These are phyloP conservation scores for Melangyna quadrimaculata DNA, from an alignment of 2,888 invertebrate species.

Conservation along the genomic window DNA sequence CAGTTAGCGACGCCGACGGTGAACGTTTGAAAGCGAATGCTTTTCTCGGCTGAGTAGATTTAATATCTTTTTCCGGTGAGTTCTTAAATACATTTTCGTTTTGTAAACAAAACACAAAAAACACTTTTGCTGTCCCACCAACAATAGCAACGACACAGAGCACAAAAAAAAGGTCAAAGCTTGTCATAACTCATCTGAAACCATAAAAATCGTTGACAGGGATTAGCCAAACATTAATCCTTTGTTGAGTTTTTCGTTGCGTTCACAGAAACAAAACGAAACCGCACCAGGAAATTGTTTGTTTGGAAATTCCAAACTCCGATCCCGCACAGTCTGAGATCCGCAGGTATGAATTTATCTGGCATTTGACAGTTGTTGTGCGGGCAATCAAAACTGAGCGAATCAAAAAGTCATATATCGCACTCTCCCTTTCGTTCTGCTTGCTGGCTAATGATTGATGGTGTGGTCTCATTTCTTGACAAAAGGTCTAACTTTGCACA, in stretches of 20 bases:
- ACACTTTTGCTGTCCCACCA: background rate
- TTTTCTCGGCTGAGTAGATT: background rate
- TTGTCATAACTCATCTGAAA: slow-evolving; percentile 46
- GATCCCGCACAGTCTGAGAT: slow-evolving; percentile 28
- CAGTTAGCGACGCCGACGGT: background rate
- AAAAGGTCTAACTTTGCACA: slow-evolving; percentile 69
- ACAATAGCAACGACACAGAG: background rate
- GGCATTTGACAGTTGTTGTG: slow-evolving; percentile 64
- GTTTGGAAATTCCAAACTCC: slow-evolving; percentile 5
- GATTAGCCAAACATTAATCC: slow-evolving; percentile 46
- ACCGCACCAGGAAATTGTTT: slow-evolving; percentile 62
- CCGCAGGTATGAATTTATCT: slow-evolving; percentile 61
- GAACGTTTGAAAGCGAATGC: background rate
- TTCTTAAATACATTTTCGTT: slow-evolving; percentile 11
- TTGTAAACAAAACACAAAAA: slow-evolving; percentile 18
- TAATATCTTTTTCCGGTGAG: slow-evolving; percentile 27
- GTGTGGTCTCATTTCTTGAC: slow-evolving; percentile 73
- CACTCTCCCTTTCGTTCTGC: slow-evolving; percentile 74
- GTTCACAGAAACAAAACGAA: background rate
- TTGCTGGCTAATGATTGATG: slow-evolving; percentile 73
- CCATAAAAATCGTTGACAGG: slow-evolving; percentile 43
- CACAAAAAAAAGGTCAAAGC: slow-evolving; percentile 7
- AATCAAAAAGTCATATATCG: slow-evolving; percentile 74
- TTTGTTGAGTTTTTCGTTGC: background rate
- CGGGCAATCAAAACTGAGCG: slow-evolving; percentile 71